phyloP scores from a whole-genome alignment of 37 sponge, comb jelly and placozoan species.

The Chondrilla cf. caribensis region DNA sequence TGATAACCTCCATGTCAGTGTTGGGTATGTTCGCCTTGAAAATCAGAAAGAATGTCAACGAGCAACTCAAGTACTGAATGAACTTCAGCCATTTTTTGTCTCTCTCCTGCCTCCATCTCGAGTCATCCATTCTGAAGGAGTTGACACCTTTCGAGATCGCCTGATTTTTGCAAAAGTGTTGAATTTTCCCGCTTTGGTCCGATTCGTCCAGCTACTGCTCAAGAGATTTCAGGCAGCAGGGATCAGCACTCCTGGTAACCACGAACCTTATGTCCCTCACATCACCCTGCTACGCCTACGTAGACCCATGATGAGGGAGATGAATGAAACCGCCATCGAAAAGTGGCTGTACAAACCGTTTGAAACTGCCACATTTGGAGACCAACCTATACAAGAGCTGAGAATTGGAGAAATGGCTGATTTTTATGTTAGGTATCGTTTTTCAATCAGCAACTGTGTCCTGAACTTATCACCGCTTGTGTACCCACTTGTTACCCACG shows the following conservation, averaged over 20 bases:
- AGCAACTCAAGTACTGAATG: constrained; percentile 55
- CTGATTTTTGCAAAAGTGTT: constrained; percentile 58
- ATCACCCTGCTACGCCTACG: constrained; percentile 79
- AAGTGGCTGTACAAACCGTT: constrained; percentile 43
- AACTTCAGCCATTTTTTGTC: constrained; percentile 39
- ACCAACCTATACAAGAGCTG: constrained; percentile 42
- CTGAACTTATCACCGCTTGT: constrained; percentile 9
- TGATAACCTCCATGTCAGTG: constrained; percentile 78
- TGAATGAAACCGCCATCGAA: constrained; percentile 31
- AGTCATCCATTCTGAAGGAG: constrained; percentile 50
- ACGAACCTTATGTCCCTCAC: constrained; percentile 74
- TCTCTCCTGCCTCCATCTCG: constrained; percentile 49
- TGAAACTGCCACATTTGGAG: constrained; percentile 33
- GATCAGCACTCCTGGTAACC: constrained; percentile 80
- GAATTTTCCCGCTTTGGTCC: constrained; percentile 48
- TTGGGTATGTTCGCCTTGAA: constrained; percentile 72
- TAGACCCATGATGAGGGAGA: constrained; percentile 65
- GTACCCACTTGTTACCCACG: not conserved
- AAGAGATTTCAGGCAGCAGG: constrained; percentile 69
- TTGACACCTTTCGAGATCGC: constrained; percentile 67
- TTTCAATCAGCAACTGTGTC: constrained; percentile 34
- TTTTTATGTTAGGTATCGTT: constrained; percentile 59
- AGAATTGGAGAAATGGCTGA: constrained; percentile 68
- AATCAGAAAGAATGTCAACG: constrained; percentile 40
- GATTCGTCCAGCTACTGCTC: constrained; percentile 48